Evolutionary conservation across 1,140 invertebrate species (phyloP), one percentile per base, ranked within the genome.

Genomic region (Psilanteris sp.): DNA sequence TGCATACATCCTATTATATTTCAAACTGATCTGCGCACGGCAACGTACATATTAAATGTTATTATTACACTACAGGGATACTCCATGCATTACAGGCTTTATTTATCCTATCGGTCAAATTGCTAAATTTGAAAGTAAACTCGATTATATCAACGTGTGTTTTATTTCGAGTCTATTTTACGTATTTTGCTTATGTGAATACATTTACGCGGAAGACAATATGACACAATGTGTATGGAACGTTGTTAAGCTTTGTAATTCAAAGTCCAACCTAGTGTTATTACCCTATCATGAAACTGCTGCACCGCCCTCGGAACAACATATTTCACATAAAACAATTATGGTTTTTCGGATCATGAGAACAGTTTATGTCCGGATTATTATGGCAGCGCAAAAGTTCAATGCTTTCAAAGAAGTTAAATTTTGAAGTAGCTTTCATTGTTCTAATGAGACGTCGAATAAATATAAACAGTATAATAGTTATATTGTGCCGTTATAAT

Each of bases 311-410:
- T 32, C 32, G 44, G 52, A 70, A 50, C 52, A 68, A 41, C 64
- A 41, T 68, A 32, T 68, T 68, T 48, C 64, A n/a, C 52, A 50
- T 57, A 57, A 68, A 68, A 68, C 64, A 68, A 57, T 68, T 50
- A 68, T 34, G 50, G 32, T 68, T 50, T 68, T 68, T 57, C 32
- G 34, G 43, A 59, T 59, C 34, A 32, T 68, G 43, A 68, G 48
- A 52, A 59, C 18, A 15, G 18, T 29, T 32, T 4, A 20, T 8
- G 20, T 15, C 22, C 22, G 18, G 29, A 46, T 55, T 67, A 67
- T 46, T 67, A 46, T 22, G 31, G 24, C 8, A 43, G 20, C 37
- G n/a, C 26, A 37, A 44, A 66, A 66, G 20, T 48, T 37, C n/a
- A n/a, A n/a, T n/a, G n/a, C n/a, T n/a, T n/a, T n/a, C n/a, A n/a